Conservation (phyloP, 2,888 invertebrate genomes). For the Coenonympha arcania region DNA sequence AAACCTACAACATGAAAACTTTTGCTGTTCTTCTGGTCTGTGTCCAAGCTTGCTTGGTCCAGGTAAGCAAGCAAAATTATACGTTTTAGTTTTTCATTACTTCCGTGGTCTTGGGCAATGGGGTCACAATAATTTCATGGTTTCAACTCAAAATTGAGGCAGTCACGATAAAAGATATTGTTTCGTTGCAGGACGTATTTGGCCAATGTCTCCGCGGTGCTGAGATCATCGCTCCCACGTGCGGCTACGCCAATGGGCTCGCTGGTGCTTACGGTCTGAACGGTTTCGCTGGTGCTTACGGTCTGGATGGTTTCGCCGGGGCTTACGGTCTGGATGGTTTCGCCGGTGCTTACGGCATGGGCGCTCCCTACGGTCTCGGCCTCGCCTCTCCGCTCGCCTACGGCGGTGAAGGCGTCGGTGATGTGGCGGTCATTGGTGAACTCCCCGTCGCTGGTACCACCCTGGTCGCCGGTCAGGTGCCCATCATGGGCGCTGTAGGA, state of each 20-base stretch:
- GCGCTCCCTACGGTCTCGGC: background rate
- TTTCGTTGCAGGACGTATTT: background rate
- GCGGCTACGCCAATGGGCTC: background rate
- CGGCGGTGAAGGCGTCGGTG: slow-evolving; percentile 32
- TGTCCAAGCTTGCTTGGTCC: slow-evolving; percentile 42
- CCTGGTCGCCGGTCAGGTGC: slow-evolving; percentile 36
- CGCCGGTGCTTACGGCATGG: background rate
- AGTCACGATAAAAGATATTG: background rate
- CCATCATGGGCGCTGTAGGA: slow-evolving; percentile 36
- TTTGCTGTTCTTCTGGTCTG: slow-evolving; percentile 35
- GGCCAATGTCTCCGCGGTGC: background rate
- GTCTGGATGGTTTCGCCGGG: background rate
- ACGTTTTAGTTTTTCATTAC: too few species aligned
- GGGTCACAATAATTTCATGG: too few species aligned
- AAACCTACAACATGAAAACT: slow-evolving; percentile 32
- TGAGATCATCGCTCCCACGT: slow-evolving; percentile 24
- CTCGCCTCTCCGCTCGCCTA: background rate
- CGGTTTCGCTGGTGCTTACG: background rate
- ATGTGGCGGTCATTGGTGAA: slow-evolving; percentile 30
- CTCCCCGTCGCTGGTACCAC: slow-evolving; percentile 35
- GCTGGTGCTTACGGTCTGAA: background rate
- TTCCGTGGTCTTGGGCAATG: too few species aligned
- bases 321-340: background rate
- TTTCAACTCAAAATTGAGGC: too few species aligned
- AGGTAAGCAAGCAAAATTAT: too few species aligned